phyloP scores from a whole-genome alignment of 35 echinoderm and acorn worm species.

The Lytechinus variegatus region DNA sequence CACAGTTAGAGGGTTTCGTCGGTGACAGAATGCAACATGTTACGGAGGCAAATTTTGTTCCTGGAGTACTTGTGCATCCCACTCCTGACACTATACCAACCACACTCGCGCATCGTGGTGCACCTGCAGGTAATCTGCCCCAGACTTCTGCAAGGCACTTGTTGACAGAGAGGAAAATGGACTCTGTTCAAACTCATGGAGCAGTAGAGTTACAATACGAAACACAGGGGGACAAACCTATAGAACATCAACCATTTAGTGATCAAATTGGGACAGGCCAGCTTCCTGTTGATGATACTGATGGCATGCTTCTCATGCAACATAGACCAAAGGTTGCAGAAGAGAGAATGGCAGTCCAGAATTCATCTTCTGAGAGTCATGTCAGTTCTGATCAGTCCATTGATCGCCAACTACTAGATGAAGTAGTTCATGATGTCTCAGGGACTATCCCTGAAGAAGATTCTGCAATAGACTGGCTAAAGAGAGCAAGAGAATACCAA shows the following conservation, averaged over 20 bases:
- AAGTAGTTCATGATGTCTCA: background rate
- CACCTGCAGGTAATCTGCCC: background rate
- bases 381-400: background rate
- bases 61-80: background rate
- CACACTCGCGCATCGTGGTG: background rate
- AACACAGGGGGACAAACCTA: background rate
- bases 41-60: background rate
- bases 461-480: constrained; percentile 20
- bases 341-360: background rate
- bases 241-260: background rate
- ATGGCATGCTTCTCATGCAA: background rate
- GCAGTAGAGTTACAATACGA: background rate
- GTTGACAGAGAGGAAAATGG: background rate
- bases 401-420: background rate
- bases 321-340: background rate
- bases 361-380: background rate
- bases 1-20: background rate
- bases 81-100: background rate
- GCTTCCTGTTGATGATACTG: background rate
- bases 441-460: background rate
- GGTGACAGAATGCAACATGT: background rate
- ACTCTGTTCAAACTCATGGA: background rate
- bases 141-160: background rate
- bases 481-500: constrained; percentile 50
- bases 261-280: background rate